Conservation (phyloP, 2,797 vertebrate genomes). For the Acropternis orthonyx region DNA sequence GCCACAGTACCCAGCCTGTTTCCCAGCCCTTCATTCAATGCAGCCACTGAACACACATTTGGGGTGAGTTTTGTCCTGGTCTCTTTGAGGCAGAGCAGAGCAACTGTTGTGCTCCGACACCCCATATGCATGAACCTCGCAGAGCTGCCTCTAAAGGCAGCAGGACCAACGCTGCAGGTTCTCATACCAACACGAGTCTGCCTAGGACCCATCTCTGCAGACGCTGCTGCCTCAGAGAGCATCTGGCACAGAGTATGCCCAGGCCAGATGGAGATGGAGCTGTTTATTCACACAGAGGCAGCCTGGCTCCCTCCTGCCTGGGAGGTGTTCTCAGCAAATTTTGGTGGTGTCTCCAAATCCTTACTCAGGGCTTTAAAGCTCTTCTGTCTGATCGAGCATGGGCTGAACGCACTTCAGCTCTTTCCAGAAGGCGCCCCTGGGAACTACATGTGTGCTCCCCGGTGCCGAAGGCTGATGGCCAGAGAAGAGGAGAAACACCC, state of each 20-base stretch:
- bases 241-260: background rate
- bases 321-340: background rate
- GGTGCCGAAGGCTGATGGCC: background rate
- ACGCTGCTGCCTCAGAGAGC: background rate
- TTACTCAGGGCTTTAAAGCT: background rate
- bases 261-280: slow-evolving; percentile 10
- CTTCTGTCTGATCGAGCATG: background rate
- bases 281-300: background rate
- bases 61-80: background rate
- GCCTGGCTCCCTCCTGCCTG: background rate
- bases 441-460: fast-evolving
- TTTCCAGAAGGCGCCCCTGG: background rate
- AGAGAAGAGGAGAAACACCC: background rate
- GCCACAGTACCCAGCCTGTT: fast-evolving
- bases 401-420: background rate
- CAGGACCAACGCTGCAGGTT: background rate
- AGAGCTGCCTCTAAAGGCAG: background rate
- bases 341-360: background rate
- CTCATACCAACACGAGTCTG: background rate
- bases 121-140: background rate
- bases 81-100: background rate
- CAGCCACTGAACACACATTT: fast-evolving
- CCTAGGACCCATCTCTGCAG: background rate
- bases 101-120: background rate
- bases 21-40: fast-evolving